A percentile compares a stretch with the other conserved stretches of the same genome.
These are phyloP conservation scores for Oryzias sinensis DNA, from an alignment of 2,797 vertebrate genomes.

Conservation along the genomic window DNA sequence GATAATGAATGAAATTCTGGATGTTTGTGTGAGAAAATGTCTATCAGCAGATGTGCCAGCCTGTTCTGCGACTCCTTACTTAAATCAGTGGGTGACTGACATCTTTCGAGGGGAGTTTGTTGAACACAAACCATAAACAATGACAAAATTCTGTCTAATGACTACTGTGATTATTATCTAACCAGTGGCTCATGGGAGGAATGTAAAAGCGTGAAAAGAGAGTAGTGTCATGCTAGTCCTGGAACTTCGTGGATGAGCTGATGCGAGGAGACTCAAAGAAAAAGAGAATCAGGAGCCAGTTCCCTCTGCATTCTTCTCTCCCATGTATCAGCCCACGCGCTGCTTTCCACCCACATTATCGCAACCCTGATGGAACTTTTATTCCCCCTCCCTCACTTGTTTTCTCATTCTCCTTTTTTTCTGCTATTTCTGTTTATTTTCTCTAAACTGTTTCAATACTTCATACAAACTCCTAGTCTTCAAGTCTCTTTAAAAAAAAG, in stretches of 20 bases:
- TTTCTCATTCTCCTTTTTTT: conserved; percentile 54
- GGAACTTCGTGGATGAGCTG: conserved; percentile 59
- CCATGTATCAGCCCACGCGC: conserved; percentile 77
- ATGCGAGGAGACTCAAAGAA: conserved; percentile 45
- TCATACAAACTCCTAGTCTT: conserved; percentile 4
- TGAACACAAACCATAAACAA: conserved; percentile 12
- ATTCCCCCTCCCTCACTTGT: conserved; percentile 57
- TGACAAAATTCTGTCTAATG: conserved; percentile 31
- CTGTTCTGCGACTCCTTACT: conserved; percentile 22
- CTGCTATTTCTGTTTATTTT: conserved; percentile 42
- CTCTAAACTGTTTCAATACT: conserved; percentile 34
- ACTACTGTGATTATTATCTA: conserved; percentile 54
- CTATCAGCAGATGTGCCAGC: conserved; percentile 17
- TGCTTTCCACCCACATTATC: conserved; percentile 79
- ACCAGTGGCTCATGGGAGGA: conserved; percentile 47
- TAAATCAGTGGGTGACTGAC: conserved; percentile 55
- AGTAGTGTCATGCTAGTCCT: conserved; percentile 53
- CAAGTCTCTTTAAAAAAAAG: too few relatives aligned
- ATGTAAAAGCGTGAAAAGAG: conserved; percentile 50
- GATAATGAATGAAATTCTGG: conserved; percentile 18
- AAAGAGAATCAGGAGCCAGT: conserved; percentile 65
- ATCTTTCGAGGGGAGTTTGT: conserved; percentile 33
- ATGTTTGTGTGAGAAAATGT: conserved; percentile 18
- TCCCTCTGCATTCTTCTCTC: conserved; percentile 72
- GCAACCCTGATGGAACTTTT: conserved; percentile 75